Conservation (phyloP, 2,113 vertebrate genomes). For the Todiramphus saurophagus region DNA sequence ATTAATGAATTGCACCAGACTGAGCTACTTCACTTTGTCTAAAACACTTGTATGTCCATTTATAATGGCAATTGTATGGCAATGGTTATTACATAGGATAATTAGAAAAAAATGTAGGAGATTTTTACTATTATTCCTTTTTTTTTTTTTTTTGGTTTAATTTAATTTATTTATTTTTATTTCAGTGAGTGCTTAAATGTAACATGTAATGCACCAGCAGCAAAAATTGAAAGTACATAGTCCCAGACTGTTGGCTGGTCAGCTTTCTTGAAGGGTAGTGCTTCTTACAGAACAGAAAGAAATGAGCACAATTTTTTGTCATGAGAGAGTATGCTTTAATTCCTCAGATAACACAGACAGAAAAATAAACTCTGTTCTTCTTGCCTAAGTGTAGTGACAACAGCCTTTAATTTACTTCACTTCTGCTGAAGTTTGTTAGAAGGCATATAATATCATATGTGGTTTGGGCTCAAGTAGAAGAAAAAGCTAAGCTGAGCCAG, state of each 20-base stretch:
- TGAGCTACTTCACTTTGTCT: neutral
- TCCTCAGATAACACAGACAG: neutral
- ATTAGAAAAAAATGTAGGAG: neutral
- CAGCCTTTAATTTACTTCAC: neutral
- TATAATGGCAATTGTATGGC: neutral
- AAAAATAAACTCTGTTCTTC: neutral
- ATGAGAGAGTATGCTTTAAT: neutral
- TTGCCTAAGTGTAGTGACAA: neutral
- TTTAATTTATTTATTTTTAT: too few relatives aligned
- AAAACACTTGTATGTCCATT: neutral
- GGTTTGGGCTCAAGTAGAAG: neutral
- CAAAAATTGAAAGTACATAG: neutral
- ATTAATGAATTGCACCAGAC: neutral
- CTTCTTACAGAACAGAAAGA: neutral
- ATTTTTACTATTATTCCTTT: neutral
- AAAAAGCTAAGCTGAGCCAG: neutral
- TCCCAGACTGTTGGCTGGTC: neutral
- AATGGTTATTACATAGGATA: neutral
- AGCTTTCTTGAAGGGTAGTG: neutral
- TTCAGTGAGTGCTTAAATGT: neutral
- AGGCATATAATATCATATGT: neutral
- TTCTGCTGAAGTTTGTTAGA: neutral
- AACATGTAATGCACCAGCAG: neutral
- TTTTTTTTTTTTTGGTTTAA: too few relatives aligned
- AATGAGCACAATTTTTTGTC: neutral